Evolutionary conservation across 2,888 invertebrate species (phyloP), one percentile per base, ranked within the genome.

Genomic region (Gastrophysa polygoni): DNA sequence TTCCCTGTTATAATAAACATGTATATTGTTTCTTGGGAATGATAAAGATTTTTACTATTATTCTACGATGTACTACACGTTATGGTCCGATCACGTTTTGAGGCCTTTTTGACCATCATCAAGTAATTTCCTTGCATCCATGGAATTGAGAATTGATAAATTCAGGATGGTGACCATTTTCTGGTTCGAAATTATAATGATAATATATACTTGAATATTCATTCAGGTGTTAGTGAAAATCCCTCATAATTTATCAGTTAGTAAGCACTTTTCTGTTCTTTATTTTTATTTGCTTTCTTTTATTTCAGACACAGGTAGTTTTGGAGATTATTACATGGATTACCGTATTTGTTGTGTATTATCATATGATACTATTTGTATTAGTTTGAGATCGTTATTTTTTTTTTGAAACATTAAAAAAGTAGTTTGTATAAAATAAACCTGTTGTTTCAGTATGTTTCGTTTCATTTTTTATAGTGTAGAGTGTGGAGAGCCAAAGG

Each of bases 341-440:
- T 48, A 62, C 8, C 57, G 60, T 66, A 63, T 64, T 64, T 63
- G 51, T 54, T 54, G 24, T 62, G 54, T 57, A 52, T 55, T 62
- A 52, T 43, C 24, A 57, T 47, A n/a, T 48, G 29, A 11, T 28
- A 34, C 32, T 24, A n/a, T 28, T 55, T 44, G 57, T 44, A 78
- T 78, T 78, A n/a, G n/a, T n/a, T 77, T 80, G 78, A 80, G 79
- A 80, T 80, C 78, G 78, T 82, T 83, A 82, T 82, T 82, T 82
- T 77, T 81, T 79, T 61, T 50, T 63, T 59, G 47, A 34, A 46
- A 50, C 52, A n/a, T n/a, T n/a, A n/a, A n/a, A 57, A 43, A 56
- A 59, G 57, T 51, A 61, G 51, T 59, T 61, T 68, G 60, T 66
- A 77, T 66, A 68, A 67, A 72, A 64, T 69, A 72, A 71, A 79